Conservation (phyloP, 2,113 vertebrate species). For the Ceyx margarethae region DNA sequence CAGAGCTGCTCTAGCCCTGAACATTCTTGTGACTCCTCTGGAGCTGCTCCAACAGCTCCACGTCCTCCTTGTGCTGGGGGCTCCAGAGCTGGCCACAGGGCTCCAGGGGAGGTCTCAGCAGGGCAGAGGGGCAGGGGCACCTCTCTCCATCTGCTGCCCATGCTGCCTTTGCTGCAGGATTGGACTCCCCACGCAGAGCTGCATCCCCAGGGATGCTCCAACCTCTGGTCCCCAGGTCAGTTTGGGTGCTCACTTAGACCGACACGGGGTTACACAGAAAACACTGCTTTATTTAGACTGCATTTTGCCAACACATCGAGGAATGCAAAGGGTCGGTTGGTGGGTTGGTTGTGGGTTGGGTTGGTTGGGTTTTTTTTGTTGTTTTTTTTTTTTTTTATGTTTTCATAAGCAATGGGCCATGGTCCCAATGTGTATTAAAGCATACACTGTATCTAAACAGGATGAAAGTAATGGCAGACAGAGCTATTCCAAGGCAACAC, state of each 20-base stretch:
- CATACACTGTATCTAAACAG: slow-evolving; percentile 74
- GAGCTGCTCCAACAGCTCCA: too few relatives aligned
- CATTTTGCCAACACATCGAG: slow-evolving; percentile 91
- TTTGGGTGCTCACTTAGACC: neutral
- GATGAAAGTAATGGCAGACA: slow-evolving; percentile 79
- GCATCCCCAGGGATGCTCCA: neutral
- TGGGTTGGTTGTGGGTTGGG: neutral
- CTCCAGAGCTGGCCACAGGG: too few relatives aligned
- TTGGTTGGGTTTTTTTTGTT: neutral
- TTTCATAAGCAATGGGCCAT: slow-evolving; percentile 66
- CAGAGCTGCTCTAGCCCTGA: too few relatives aligned
- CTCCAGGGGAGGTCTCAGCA: too few relatives aligned
- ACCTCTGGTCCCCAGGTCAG: neutral
- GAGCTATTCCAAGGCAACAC: slow-evolving; percentile 90
- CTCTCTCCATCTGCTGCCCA: too few relatives aligned
- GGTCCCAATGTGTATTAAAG: slow-evolving; percentile 76
- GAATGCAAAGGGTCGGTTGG: slow-evolving; percentile 71
- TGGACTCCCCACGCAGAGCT: neutral
- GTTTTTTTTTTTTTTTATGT: neutral
- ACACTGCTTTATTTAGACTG: slow-evolving; percentile 97
- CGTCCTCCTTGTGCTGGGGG: too few relatives aligned
- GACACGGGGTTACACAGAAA: slow-evolving; percentile 83
- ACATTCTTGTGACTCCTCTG: too few relatives aligned
- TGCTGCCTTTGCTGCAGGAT: too few relatives aligned
- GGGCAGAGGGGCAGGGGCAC: too few relatives aligned